phyloP scores from a whole-genome alignment of 30 jellyfish, hydroid and myxozoan species.

The Aurelia aurita complex sp. Pacific region DNA sequence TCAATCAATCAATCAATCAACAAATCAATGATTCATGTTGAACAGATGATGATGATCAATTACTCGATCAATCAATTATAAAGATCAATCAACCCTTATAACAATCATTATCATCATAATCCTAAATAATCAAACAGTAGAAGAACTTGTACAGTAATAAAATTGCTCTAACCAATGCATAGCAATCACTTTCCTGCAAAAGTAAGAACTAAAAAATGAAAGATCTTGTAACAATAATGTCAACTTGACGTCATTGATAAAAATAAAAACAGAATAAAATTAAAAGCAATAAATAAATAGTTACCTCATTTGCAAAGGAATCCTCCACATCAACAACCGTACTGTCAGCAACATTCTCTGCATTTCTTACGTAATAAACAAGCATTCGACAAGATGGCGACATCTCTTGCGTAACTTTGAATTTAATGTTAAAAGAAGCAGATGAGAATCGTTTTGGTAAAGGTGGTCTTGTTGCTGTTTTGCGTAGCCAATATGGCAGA shows the following conservation, averaged over 20 bases:
- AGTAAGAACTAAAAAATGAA: too few relatives aligned
- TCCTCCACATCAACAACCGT: constrained; percentile 50
- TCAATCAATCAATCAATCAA: too few relatives aligned
- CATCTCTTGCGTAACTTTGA: constrained; percentile 76
- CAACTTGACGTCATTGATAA: background rate
- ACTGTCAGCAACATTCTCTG: constrained; percentile 89
- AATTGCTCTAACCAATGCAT: too few relatives aligned
- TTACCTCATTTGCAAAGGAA: constrained; percentile 75
- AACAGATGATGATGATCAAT: too few relatives aligned
- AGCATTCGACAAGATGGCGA: constrained; percentile 80
- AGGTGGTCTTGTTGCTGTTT: constrained; percentile 84
- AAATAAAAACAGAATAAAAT: background rate
- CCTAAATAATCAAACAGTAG: too few relatives aligned
- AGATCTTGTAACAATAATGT: too few relatives aligned
- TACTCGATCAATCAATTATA: too few relatives aligned
- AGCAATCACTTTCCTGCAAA: too few relatives aligned
- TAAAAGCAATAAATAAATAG: background rate
- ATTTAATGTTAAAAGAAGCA: constrained; percentile 50
- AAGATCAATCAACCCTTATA: too few relatives aligned
- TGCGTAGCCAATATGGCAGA: background rate
- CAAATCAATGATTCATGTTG: too few relatives aligned
- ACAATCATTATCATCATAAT: too few relatives aligned
- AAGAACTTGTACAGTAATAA: too few relatives aligned
- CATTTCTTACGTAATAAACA: constrained; percentile 72
- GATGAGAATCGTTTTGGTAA: constrained; percentile 58